phyloP scores from a whole-genome alignment of 2,888 invertebrate genomes.

The Anoplius nigerrimus region DNA sequence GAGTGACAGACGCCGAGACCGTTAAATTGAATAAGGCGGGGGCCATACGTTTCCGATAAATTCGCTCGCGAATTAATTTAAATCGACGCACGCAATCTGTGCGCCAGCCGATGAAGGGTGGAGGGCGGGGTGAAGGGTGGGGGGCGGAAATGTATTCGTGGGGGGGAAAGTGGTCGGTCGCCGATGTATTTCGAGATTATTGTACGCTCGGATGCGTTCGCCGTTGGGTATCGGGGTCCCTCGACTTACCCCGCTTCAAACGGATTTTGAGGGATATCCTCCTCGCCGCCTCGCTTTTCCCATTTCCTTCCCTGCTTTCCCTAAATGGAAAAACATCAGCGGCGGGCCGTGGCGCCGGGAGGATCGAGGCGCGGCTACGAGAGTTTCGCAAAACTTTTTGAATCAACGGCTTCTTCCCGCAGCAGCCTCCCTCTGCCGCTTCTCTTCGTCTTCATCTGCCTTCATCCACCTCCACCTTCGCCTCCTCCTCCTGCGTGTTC shows the following conservation, averaged over 20 bases:
- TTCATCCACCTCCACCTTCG: neutral
- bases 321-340: slow-evolving; percentile 59
- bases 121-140: too few species aligned
- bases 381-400: slow-evolving; percentile 58
- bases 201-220: neutral
- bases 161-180: too few species aligned
- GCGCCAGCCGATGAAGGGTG: too few species aligned
- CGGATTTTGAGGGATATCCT: slow-evolving; percentile 34
- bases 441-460: neutral
- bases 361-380: slow-evolving; percentile 31
- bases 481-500: too few species aligned
- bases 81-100: too few species aligned
- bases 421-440: slow-evolving; percentile 1
- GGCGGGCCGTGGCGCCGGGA: slow-evolving; percentile 8
- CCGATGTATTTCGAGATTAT: slow-evolving; percentile 1
- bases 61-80: too few species aligned
- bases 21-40: neutral
- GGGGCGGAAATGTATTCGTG: too few species aligned
- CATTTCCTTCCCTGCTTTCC: slow-evolving; percentile 34
- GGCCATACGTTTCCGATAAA: too few species aligned
- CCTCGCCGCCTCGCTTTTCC: slow-evolving; percentile 18
- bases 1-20: too few species aligned
- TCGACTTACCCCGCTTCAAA: slow-evolving; percentile 33
- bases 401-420: slow-evolving; percentile 45
- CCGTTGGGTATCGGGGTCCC: neutral